phyloP scores from a whole-genome alignment of 2,888 invertebrate genomes.

The Leucophenga montana region DNA sequence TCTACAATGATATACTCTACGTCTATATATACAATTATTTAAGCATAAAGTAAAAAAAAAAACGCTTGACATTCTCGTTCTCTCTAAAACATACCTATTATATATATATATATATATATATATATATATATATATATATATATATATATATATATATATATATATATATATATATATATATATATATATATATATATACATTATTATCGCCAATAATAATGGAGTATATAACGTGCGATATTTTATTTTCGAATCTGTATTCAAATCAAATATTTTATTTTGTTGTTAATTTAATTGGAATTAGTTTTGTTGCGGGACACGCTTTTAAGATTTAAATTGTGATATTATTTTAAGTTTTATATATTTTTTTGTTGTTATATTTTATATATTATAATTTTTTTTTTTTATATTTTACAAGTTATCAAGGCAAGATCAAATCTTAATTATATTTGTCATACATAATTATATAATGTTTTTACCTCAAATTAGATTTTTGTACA shows the following conservation, averaged over 20 bases:
- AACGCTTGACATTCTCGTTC: slow-evolving; percentile 14
- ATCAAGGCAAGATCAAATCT: not conserved
- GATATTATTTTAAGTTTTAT: slow-evolving; percentile 60
- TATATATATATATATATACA: no score
- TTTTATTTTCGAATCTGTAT: no score
- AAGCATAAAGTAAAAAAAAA: slow-evolving; percentile 11
- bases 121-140: no score
- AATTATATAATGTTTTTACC: slow-evolving; percentile 37
- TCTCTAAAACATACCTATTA: no score
- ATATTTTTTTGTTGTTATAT: slow-evolving; percentile 29
- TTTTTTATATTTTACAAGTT: not conserved
- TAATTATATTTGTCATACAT: slow-evolving; percentile 34
- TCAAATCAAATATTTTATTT: slow-evolving; percentile 46
- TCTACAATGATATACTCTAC: not conserved
- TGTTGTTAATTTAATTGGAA: slow-evolving; percentile 43
- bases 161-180: no score
- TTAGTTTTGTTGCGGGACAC: slow-evolving; percentile 29
- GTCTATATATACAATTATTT: slow-evolving; percentile 21
- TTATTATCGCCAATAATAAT: no score
- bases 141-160: no score
- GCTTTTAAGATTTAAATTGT: slow-evolving; percentile 38
- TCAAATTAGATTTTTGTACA: slow-evolving; percentile 36
- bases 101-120: no score
- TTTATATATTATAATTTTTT: slow-evolving; percentile 29
- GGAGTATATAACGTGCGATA: no score